Base-by-base conservation (phyloP, 2,113 vertebrate genomes). In the Ctenomys sociabilis region DNA sequence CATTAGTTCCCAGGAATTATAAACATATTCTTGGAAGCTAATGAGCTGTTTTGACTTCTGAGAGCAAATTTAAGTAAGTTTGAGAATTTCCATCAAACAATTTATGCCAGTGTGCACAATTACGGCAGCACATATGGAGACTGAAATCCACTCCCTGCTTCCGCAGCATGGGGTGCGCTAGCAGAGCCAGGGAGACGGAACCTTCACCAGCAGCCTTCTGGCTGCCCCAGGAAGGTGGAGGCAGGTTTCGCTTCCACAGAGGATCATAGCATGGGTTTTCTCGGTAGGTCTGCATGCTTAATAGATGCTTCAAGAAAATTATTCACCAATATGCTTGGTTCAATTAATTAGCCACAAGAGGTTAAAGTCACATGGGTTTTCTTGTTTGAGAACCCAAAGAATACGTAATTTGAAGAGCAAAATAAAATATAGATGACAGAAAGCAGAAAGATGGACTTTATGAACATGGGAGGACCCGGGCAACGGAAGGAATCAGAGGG, bases 1-100 rank as follows among this genome's bases (percentile, higher is more conserved):
- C 96, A 93, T 90, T 83, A 93, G 24, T 1, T 90, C 81, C 80
- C 77, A 93, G 81, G 90, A 93, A 96, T 93, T 95, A 95, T 70
- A 77, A 2, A 94, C n/a, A n/a, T 85, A 87, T 95, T 97, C 94
- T 59, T 94, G 75, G 85, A 49, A 91, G 40, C 80, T 22, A 93
- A 88, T 2, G 14, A 94, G 40, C 85, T 95, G 82, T 92, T 97
- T 95, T 97, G 85, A 95, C 95, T 83, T 97, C 75, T 89, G 89
- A 96, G 94, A 93, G 85, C 43, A 95, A 84, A 96, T 97, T 96
- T 94, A 95, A 97, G 78, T 91, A 96, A 54, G 12, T 85, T 86
- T 88, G 84, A 95, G 68, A 88, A 95, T 66, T 54, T 64, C 43
- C 57, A 86, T 84, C 86, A 90, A 86, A 94, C 37, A 88, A 84